phyloP scores from a whole-genome alignment of 2,888 invertebrate genomes.

The Mythimna loreyi region DNA sequence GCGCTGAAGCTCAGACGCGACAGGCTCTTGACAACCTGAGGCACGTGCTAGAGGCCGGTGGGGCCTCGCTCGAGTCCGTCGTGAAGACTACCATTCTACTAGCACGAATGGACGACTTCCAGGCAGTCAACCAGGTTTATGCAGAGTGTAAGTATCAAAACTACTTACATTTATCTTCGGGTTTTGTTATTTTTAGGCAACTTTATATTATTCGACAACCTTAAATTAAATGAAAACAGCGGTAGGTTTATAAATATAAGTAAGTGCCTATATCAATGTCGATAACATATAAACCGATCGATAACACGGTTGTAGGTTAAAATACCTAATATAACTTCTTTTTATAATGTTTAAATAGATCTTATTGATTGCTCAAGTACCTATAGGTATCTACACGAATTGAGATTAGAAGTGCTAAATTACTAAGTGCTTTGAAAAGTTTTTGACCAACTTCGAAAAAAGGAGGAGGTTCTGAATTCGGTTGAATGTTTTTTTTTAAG shows the following conservation, averaged over 20 bases:
- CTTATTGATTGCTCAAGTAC: too few species aligned
- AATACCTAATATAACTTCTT: too few species aligned
- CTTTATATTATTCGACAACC: conserved; percentile 4
- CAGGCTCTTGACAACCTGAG: conserved; percentile 95
- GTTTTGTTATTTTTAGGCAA: background rate
- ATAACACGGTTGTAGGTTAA: background rate
- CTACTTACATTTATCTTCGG: background rate
- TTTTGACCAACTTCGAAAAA: too few species aligned
- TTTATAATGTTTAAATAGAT: too few species aligned
- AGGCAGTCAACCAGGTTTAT: conserved; percentile 95
- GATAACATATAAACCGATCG: background rate
- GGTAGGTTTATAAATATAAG: too few species aligned
- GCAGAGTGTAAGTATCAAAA: conserved; percentile 92
- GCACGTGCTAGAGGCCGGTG: conserved; percentile 94
- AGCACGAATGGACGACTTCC: conserved; percentile 95
- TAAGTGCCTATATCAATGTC: too few species aligned
- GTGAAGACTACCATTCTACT: conserved; percentile 96
- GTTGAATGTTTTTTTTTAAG: too few species aligned
- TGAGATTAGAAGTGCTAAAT: too few species aligned
- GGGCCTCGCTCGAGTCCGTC: conserved; percentile 93
- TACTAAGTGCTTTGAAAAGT: too few species aligned
- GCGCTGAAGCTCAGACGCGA: conserved; percentile 93
- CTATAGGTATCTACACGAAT: too few species aligned
- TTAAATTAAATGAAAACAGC: too few species aligned
- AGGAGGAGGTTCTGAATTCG: too few species aligned